Percentiles rank a stretch among this genome's conserved stretches.
phyloP scores from a whole-genome alignment of 30 jellyfish, hydroid and myxozoan genomes.

The Hydractinia symbiolongicarpus region DNA sequence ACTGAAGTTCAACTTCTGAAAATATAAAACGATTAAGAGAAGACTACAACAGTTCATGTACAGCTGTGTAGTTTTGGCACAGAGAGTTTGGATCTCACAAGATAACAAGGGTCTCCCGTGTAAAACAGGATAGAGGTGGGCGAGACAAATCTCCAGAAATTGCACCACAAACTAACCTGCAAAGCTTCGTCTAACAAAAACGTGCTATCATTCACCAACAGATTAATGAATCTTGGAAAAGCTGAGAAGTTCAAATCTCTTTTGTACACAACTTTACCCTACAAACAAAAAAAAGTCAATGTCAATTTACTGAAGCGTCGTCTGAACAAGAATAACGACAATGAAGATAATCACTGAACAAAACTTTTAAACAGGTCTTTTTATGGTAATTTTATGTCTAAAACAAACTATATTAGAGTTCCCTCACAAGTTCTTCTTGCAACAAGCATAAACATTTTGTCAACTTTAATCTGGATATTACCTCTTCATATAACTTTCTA shows the following conservation, averaged over 20 bases:
- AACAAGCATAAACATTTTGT: too few species aligned
- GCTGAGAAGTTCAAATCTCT: constrained; percentile 56
- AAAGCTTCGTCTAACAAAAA: constrained; percentile 88
- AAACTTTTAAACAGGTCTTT: background rate
- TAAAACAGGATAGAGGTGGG: too few species aligned
- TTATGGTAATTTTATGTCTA: too few species aligned
- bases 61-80: too few species aligned
- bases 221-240: constrained; percentile 81
- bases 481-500: constrained; percentile 69
- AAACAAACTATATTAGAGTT: too few species aligned
- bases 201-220: constrained; percentile 83
- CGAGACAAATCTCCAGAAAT: too few species aligned
- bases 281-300: background rate
- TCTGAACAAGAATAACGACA: background rate
- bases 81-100: too few species aligned
- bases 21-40: too few species aligned
- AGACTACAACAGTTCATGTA: too few species aligned
- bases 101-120: too few species aligned
- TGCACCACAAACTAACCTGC: constrained; percentile 41
- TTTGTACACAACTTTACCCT: constrained; percentile 56
- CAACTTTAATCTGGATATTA: background rate
- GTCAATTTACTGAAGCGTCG: background rate
- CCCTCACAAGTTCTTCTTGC: too few species aligned
- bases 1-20: too few species aligned
- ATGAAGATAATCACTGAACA: background rate